Base-by-base conservation (phyloP, 1,140 invertebrate species). In the Tenebrio molitor region DNA sequence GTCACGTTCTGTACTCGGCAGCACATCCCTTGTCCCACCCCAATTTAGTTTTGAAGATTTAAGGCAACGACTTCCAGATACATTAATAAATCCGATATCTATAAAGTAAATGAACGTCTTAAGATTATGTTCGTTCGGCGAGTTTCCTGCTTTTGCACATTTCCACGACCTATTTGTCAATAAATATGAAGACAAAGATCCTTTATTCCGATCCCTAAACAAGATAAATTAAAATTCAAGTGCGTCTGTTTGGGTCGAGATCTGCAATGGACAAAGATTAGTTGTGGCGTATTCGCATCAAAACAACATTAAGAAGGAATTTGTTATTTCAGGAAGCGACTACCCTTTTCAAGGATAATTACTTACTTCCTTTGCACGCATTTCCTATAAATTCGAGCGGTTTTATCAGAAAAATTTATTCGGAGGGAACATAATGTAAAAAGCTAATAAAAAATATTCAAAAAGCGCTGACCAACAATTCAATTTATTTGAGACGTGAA, bases 291-390 rank as follows among this genome's bases (percentile, higher is more conserved):
- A 53, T 53, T 53, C 46, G 46, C 46, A 53, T 53, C 46, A 53
- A 53, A 53, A 53, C 17, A 53, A 53, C 46, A 53, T 53, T 53
- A 53, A 53, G 21, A 23, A 53, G 1, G 46, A 29, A 58, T 58
- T 39, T 29, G 21, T 58, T 58, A 58, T 58, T 58, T 29, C 50
- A 58, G 50, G 50, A 58, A 58, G 50, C 12, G 12, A 21, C 50
- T 53, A 12, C 17, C 46, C 19, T 58, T 50, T 58, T 17, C 50
- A 34, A 58, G 50, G 25, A 58, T 58, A 58, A 58, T 58, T 58
- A 58, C 50, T 17, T 25, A 58, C 50, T 58, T 58, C 50, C 50
- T 58, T 12, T 29, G 12, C 50, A 29, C 50, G 21, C 50, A 29
- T 58, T 58, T 58, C 50, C 50, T 58, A 50, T 41, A 58, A 58